A percentile compares a stretch with the other conserved stretches of the same genome.
Evolutionary conservation across 2,797 vertebrate species (phyloP).

Genomic region (Lagorchestes hirsutus): DNA sequence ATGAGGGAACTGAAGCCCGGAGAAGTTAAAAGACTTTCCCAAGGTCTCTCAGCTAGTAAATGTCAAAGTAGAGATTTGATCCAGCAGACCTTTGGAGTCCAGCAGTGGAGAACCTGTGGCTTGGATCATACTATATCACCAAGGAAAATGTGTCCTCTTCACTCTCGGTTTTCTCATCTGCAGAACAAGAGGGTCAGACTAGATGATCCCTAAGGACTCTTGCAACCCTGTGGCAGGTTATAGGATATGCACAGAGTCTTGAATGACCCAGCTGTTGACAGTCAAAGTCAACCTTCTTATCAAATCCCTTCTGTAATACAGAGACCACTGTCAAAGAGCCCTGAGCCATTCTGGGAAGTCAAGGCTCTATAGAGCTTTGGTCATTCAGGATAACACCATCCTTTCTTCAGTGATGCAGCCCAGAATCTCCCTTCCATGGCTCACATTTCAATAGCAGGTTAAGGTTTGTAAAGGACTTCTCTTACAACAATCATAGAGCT

Average conservation of each 20-base stretch:
- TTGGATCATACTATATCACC: background rate
- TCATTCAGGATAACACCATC: slow-evolving; percentile 79
- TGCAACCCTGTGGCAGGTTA: background rate
- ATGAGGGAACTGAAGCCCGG: background rate
- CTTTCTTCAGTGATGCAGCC: slow-evolving; percentile 81
- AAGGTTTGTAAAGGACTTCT: background rate
- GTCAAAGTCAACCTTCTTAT: background rate
- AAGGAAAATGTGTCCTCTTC: background rate
- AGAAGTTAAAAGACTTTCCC: background rate
- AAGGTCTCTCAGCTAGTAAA: background rate
- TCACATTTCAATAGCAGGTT: background rate
- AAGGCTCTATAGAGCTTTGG: slow-evolving; percentile 37
- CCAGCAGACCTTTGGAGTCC: background rate
- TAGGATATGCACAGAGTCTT: background rate
- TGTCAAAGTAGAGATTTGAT: background rate
- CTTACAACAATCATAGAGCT: background rate
- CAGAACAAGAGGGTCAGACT: background rate
- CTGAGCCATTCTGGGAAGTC: background rate
- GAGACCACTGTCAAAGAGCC: background rate
- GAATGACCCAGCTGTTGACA: background rate
- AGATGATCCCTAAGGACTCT: background rate
- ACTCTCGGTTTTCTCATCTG: background rate
- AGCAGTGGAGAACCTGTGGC: too few relatives aligned
- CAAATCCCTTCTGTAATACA: background rate
- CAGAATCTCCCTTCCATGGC: slow-evolving; percentile 79